Evolutionary conservation across 2,797 vertebrate species (phyloP), one percentile per base, ranked within the genome.

Genomic region (Agapornis canus): DNA sequence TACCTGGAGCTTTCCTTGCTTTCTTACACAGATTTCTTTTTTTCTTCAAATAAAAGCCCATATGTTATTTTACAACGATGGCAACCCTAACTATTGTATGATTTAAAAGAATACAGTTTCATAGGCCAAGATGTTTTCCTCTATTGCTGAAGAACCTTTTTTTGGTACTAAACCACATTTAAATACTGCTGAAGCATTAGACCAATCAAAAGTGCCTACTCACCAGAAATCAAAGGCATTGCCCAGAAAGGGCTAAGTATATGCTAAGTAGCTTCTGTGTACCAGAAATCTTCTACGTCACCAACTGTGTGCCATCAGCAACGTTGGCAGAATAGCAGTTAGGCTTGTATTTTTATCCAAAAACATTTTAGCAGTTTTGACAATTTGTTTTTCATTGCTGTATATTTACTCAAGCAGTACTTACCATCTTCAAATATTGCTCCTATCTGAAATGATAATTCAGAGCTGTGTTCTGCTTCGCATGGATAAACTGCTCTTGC

Each of bases 351-450:
- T 89, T 92, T 95, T 81, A 91, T 86, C 91, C 82, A 71, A 71
- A 96, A 66, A 39, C 82, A 49, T 72, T 94, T 78, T 83, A 91
- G 70, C 90, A 86, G 63, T 88, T 69, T 56, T 91, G 79, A 96
- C 70, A 81, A 60, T 87, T 91, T 88, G 54, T 64, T 95, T 79
- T 68, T 85, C 57, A 71, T 65, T 94, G 80, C 86, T 94, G 90
- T 94, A 39, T 72, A 81, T 89, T 86, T 89, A 82, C 80, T 78
- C 63, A 86, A 51, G 82, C 97, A 98, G 96, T 97, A 98, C 99
- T 99, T 98, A 99, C 99, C 99, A 91, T 98, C 98, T 96, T 99
- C 98, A 98, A 99, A 99, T 98, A 99, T 98, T 90, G 98, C 99
- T 95, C 99, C 99, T 95, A 98, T 98, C 98, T 99, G 98, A 98